These are phyloP conservation scores for Biston betularia DNA, from an alignment of 2,888 invertebrate genomes.

Conservation along the genomic window DNA sequence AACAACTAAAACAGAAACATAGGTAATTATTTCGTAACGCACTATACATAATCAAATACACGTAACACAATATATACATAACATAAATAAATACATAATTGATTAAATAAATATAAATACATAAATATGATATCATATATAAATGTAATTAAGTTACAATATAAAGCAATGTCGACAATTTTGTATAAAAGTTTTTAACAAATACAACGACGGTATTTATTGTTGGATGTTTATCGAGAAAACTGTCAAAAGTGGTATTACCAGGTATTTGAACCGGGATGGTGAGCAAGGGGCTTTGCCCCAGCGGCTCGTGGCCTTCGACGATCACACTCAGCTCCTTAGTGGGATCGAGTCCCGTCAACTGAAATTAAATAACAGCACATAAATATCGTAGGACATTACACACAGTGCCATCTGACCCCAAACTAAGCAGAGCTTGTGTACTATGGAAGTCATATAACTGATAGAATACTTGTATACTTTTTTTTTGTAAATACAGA, in stretches of 20 bases:
- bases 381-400: too few relatives aligned
- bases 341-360: slow-evolving; percentile 48
- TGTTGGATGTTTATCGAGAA: not conserved
- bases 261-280: slow-evolving; percentile 60
- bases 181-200: not conserved
- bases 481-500: too few relatives aligned
- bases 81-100: not conserved
- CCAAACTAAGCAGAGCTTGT: too few relatives aligned
- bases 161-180: not conserved
- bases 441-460: too few relatives aligned
- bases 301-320: slow-evolving; percentile 56
- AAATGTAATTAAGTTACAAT: not conserved
- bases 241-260: slow-evolving; percentile 23
- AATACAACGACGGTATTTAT: not conserved
- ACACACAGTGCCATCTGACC: too few relatives aligned
- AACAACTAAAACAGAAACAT: not conserved
- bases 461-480: too few relatives aligned
- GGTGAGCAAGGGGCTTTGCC: slow-evolving; percentile 58
- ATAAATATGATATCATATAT: slow-evolving; percentile 17
- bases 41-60: too few relatives aligned
- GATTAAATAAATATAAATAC: slow-evolving; percentile 1
- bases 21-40: too few relatives aligned
- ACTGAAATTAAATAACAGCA: slow-evolving; percentile 35
- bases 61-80: too few relatives aligned
- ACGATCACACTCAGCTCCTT: slow-evolving; percentile 60